phyloP scores from a whole-genome alignment of 2,888 invertebrate genomes.

The Bombylius discolor region DNA sequence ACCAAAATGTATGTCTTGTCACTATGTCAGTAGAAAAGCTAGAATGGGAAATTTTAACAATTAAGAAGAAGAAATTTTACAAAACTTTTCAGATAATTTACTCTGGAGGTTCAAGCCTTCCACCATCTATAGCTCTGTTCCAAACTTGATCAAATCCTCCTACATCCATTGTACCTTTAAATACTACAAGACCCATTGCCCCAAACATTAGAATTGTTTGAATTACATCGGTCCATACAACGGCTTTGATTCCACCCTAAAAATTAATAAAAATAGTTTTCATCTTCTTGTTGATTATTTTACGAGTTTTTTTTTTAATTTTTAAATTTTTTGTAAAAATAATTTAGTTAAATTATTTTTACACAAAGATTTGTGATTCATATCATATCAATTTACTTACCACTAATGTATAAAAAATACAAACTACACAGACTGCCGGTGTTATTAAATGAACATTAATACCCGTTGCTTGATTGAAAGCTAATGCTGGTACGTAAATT shows the following conservation, averaged over 20 bases:
- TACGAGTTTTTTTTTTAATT: too few relatives aligned
- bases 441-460: conserved; percentile 61
- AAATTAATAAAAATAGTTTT: too few relatives aligned
- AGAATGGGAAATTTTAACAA: neutral
- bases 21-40: conserved; percentile 55
- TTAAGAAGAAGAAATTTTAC: neutral
- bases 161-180: conserved; percentile 51
- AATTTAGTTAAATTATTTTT: too few relatives aligned
- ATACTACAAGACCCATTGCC: conserved; percentile 49
- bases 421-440: conserved; percentile 58
- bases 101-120: conserved; percentile 48
- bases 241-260: conserved; percentile 53
- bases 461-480: conserved; percentile 68
- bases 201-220: conserved; percentile 56
- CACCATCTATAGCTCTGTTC: conserved; percentile 43
- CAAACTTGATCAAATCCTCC: conserved; percentile 50
- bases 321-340: too few relatives aligned
- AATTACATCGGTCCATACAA: conserved; percentile 61
- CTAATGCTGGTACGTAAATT: conserved; percentile 58
- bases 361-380: too few relatives aligned
- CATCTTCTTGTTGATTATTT: too few relatives aligned
- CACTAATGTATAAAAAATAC: conserved; percentile 67
- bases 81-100: conserved; percentile 21
- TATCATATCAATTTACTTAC: conserved; percentile 46
- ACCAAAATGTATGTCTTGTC: conserved; percentile 60